Evolutionary conservation across 2,888 invertebrate genomes (phyloP), one percentile per base, ranked within the genome.

Genomic region (Sphinx pinastri): DNA sequence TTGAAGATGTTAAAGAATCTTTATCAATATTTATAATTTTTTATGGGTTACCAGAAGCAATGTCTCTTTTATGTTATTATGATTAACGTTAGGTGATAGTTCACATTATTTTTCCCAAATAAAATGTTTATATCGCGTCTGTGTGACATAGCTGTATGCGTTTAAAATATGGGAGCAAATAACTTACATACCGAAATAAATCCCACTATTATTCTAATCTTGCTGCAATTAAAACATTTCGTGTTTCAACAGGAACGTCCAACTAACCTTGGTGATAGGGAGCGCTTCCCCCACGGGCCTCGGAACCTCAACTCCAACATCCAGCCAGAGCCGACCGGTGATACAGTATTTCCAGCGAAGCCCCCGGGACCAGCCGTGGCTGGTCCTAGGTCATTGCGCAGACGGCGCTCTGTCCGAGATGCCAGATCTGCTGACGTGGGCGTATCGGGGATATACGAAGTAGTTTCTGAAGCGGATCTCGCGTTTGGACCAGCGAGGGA

Each of bases 381-480:
- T 87, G 85, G 96, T 88, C 77, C 95, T 14, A 94, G 95, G 73
- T 93, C 93, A 2, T 74, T 94, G 1, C 95, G 97, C 47, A 95
- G 95, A 71, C 94, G 97, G 47, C 94, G 96, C 67, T 94, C 95
- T 54, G 95, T 97, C 6, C 95, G 97, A 14, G 97, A 97, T 82
- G 96, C 95, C 1, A 95, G 97, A 68, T 97, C 97, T 74, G 97
- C 98, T 2, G 98, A 98, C 83, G 97, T 98, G 0, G 98, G 98
- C 8, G 98, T 98, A 1, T 97, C 97, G 75, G 97, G 98, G 0
- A 95, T 98, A 31, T 98, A 98, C 88, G 98, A 98, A 77, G 98
- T 98, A 66, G 98, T 98, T 71, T 98, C 98, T 5, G 98, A 98
- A 88, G 98, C 98, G 1, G 98, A 98, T 88, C 92, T 98, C 57